phyloP scores from a whole-genome alignment of 2,888 invertebrate genomes.

The Tinea semifulvella region DNA sequence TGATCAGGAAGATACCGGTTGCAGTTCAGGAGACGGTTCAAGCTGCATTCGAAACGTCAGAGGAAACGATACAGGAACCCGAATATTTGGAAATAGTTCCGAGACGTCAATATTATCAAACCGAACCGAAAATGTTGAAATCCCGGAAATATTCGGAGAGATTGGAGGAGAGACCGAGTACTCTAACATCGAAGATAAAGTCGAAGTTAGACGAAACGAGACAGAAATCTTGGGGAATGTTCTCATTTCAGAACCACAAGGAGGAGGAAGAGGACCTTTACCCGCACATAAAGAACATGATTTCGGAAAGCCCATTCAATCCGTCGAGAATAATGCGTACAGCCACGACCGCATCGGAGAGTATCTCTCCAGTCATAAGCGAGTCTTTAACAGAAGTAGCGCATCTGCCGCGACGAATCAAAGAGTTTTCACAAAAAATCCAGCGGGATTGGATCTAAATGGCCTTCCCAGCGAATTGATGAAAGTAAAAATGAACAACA shows the following conservation, averaged over 20 bases:
- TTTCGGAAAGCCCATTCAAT: slow-evolving; percentile 34
- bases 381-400: slow-evolving; percentile 48
- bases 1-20: slow-evolving; percentile 47
- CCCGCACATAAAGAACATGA: slow-evolving; percentile 31
- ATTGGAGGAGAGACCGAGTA: slow-evolving; percentile 29
- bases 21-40: slow-evolving; percentile 53
- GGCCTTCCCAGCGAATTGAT: slow-evolving; percentile 23
- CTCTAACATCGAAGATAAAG: slow-evolving; percentile 36
- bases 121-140: background rate
- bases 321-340: slow-evolving; percentile 41
- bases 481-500: slow-evolving; percentile 19
- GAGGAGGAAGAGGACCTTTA: slow-evolving; percentile 40
- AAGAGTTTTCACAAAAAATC: slow-evolving; percentile 46
- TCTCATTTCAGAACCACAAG: slow-evolving; percentile 41
- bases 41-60: slow-evolving; percentile 37
- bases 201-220: slow-evolving; percentile 44
- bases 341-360: slow-evolving; percentile 36
- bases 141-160: slow-evolving; percentile 24
- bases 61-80: slow-evolving; percentile 26
- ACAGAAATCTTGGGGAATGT: slow-evolving; percentile 43
- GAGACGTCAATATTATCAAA: background rate
- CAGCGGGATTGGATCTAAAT: slow-evolving; percentile 30
- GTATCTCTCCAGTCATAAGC: slow-evolving; percentile 47
- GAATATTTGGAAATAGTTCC: background rate
- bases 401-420: slow-evolving; percentile 47